Base-by-base conservation (phyloP, 2,797 vertebrate species). In the Tolypeutes matacus region DNA sequence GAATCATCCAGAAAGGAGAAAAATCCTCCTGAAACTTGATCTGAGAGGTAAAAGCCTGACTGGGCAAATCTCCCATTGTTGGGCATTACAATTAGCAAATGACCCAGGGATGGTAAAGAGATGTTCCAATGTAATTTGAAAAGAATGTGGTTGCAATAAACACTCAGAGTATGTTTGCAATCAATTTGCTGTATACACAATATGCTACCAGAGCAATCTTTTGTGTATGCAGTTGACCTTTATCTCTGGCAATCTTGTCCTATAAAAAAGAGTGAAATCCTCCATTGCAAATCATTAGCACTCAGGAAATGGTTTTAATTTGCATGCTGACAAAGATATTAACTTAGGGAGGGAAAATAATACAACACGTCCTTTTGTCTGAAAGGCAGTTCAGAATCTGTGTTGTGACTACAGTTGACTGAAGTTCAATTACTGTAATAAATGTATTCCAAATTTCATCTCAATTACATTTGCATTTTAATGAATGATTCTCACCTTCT, bases 341-440 rank as follows among this genome's bases (percentile, higher is more conserved):
- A 98, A 97, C 94, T 96, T 88, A 77, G 62, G 34, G 39, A 3
- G 58, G 13, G 83, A 20, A 53, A 62, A 86, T 96, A 97, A 96
- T 91, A 97, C 96, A 95, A 94, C 34, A 72, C 20, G 7, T 97
- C 96, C 96, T 97, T 98, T 98, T 98, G 97, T 98, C 95, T 97
- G 97, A 98, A 96, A 70, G 0, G 97, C 97, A 96, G 96, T 95
- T 97, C 97, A 95, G 97, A 98, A 98, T 97, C 97, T 97, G 62
- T 98, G 98, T 98, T 98, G 95, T 98, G 98, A 99, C 98, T 98
- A 98, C 98, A 98, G 98, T 89, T 98, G 98, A 98, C 97, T 98
- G 98, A 98, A 98, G 98, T 98, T 98, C 98, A 98, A 98, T 98
- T 98, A 93, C 96, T 97, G 92, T 98, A 99, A 99, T 99, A 98